Conservation (phyloP, 2,888 invertebrate species). For the Lochmaea capreae region DNA sequence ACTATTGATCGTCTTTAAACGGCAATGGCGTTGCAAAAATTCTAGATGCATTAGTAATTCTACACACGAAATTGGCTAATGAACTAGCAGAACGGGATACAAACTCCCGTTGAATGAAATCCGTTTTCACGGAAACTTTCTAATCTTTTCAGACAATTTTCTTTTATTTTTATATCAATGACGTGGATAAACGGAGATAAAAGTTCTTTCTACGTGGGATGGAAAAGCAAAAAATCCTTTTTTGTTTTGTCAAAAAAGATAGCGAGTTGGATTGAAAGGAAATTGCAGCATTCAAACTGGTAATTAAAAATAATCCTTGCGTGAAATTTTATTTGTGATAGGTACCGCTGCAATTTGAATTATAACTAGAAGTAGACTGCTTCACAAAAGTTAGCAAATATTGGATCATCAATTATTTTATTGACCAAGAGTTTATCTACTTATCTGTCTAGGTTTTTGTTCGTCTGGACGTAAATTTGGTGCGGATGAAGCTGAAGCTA, state of each 20-base stretch:
- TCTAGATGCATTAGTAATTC: slow-evolving; percentile 33
- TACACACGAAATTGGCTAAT: slow-evolving; percentile 41
- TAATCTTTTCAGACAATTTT: slow-evolving; percentile 43
- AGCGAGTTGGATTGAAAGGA: slow-evolving; percentile 5
- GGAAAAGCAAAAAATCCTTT: slow-evolving; percentile 4
- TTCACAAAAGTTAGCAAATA: too few relatives aligned
- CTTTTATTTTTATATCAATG: slow-evolving; percentile 40
- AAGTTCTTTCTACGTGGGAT: slow-evolving; percentile 31
- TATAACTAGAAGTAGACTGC: too few relatives aligned
- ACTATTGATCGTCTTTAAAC: not conserved
- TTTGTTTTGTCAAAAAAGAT: not conserved
- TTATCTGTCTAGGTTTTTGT: too few relatives aligned
- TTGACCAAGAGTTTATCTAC: too few relatives aligned
- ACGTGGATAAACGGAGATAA: slow-evolving; percentile 32
- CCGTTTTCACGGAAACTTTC: slow-evolving; percentile 32
- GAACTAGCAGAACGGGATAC: slow-evolving; percentile 40
- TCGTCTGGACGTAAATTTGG: too few relatives aligned
- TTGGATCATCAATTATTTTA: too few relatives aligned
- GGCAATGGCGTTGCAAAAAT: slow-evolving; percentile 12
- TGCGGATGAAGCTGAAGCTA: too few relatives aligned
- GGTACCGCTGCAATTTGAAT: too few relatives aligned
- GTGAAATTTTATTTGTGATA: not conserved
- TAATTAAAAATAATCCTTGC: not conserved
- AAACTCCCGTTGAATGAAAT: slow-evolving; percentile 22
- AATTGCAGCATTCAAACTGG: slow-evolving; percentile 14